A percentile compares a stretch with the other conserved stretches of the same genome.
phyloP scores from a whole-genome alignment of 2,797 vertebrate genomes.

The Acestrorhynchus altus region DNA sequence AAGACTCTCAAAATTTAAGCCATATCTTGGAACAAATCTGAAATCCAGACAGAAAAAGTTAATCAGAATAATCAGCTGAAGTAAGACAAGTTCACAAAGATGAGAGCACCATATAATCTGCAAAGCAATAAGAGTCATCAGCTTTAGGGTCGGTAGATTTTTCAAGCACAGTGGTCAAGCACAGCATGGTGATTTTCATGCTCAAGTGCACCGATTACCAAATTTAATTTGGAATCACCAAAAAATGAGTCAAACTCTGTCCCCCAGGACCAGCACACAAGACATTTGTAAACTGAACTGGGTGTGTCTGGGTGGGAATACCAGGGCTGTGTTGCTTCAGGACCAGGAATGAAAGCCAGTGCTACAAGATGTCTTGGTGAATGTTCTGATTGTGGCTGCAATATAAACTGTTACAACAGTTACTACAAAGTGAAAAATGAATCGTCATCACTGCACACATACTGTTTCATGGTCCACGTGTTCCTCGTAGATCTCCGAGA shows the following conservation, averaged over 20 bases:
- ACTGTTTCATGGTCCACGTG: slow-evolving; percentile 74
- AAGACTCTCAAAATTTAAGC: slow-evolving; percentile 22
- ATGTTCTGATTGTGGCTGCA: background rate
- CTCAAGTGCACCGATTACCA: background rate
- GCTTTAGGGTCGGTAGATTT: background rate
- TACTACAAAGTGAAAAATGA: background rate
- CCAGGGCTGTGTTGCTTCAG: no score
- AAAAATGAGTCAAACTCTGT: background rate
- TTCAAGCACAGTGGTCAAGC: no score
- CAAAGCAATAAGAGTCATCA: background rate
- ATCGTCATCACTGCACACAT: slow-evolving; percentile 41
- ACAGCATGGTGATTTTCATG: background rate
- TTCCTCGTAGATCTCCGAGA: slow-evolving; percentile 91
- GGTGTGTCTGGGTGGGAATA: no score
- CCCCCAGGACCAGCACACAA: background rate
- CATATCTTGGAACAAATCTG: slow-evolving; percentile 23
- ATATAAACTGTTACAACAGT: background rate
- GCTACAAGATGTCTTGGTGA: no score
- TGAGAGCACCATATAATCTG: background rate
- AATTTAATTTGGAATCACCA: background rate
- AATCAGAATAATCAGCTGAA: slow-evolving; percentile 4
- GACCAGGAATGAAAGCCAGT: no score
- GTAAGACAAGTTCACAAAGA: background rate
- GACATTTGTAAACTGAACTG: no score
- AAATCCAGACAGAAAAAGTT: slow-evolving; percentile 42